Base-by-base conservation (phyloP, 2,113 vertebrate genomes). In the Megalops atlanticus region DNA sequence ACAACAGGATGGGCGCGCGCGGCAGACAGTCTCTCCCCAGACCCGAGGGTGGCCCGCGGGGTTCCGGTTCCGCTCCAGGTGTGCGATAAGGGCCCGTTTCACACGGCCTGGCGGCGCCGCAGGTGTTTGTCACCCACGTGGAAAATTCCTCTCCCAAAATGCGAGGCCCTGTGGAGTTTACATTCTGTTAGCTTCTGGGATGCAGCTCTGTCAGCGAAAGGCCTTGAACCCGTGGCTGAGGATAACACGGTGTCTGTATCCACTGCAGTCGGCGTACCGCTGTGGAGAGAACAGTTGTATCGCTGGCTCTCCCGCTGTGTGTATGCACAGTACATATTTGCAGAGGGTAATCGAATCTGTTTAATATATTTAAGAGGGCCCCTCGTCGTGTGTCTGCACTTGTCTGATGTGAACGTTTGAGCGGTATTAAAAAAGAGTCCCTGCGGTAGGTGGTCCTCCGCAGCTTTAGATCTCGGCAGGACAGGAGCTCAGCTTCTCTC, bases 361-460 rank as follows among this genome's bases (percentile, higher is more conserved):
- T 38, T 71, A 71, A 38, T 71, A 71, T 21, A 11, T 38, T 38
- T 18, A 7, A 71, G 36, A 71, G 10, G 35, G 6, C 69, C 69
- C 27, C 21, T 35, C 6, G 27, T 38, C 7, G 36, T 71, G 15
- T 71, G 1, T 7, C 69, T 38, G 36, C 15, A 4, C 4, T 38
- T 12, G 5, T 70, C 31, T 71, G n/a, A 38, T 38, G 69, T 15
- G 16, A 38, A 71, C 21, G 35, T 11, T 12, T 38, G 8, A 38
- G 36, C 69, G 3, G 3, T 27, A 27, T 74, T 4, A 64, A 64
- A 31, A 24, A 64, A 11, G 0, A 64, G 21, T 40, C 18, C 12
- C 1, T 40, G 12, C 73, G 15, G 73, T 74, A 43, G 73, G 73
- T 74, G 73, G 73, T 74, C 73, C 45, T 39, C 73, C 15, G 10